phyloP scores from a whole-genome alignment of 2,888 invertebrate genomes.

The Plagiodera versicolora region DNA sequence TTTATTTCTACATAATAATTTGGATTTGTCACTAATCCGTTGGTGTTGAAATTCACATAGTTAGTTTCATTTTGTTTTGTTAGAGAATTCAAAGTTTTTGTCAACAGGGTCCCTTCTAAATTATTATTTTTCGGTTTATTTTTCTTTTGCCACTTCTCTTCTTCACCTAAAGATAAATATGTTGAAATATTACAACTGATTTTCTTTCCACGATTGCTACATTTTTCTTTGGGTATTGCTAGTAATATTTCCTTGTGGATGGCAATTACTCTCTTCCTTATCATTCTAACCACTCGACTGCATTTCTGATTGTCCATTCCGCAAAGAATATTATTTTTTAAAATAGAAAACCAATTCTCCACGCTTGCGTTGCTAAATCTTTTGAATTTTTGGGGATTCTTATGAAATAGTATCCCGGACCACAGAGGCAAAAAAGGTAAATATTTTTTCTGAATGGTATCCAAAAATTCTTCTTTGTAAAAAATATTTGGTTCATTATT shows the following conservation, averaged over 20 bases:
- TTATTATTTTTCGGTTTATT: neutral
- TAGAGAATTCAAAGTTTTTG: slow-evolving; percentile 4
- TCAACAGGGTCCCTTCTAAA: slow-evolving; percentile 7
- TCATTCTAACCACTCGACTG: slow-evolving; percentile 4
- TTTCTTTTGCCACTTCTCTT: slow-evolving; percentile 12
- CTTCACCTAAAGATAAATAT: slow-evolving; percentile 1
- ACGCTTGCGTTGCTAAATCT: slow-evolving; percentile 4
- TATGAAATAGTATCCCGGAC: slow-evolving; percentile 9
- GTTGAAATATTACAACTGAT: neutral
- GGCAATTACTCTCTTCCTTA: slow-evolving; percentile 7
- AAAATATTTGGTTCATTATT: neutral
- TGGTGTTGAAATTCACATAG: slow-evolving; percentile 2
- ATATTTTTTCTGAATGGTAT: slow-evolving; percentile 11
- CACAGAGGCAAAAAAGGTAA: slow-evolving; percentile 10
- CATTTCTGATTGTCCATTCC: slow-evolving; percentile 11
- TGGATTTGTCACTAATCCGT: slow-evolving; percentile 10
- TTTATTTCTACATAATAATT: slow-evolving; percentile 13
- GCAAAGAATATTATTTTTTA: slow-evolving; percentile 5
- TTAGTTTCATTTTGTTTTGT: no score
- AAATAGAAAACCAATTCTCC: slow-evolving; percentile 13
- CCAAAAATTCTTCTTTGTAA: neutral
- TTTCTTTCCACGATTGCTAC: neutral
- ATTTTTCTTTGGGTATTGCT: slow-evolving; percentile 11
- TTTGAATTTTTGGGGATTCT: neutral
- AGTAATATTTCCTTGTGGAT: slow-evolving; percentile 13